Percentiles rank a stretch among this genome's conserved stretches.
Evolutionary conservation across 1,140 invertebrate genomes (phyloP).

Genomic region (Palaemon carinicauda): DNA sequence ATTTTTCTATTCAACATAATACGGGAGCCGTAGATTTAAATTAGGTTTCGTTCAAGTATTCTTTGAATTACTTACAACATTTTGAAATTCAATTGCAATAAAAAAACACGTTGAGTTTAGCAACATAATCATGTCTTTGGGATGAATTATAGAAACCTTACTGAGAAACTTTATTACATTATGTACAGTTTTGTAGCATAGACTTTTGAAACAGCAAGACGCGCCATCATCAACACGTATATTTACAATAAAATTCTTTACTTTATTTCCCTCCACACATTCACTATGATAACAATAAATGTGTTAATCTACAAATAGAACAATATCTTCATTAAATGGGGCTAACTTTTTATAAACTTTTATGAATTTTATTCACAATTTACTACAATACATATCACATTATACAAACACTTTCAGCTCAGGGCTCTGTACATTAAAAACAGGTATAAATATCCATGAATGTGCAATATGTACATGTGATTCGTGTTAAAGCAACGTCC

Average conservation of each 20-base stretch:
- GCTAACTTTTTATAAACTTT: not conserved
- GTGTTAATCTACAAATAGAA: conserved; percentile 33
- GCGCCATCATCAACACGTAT: conserved; percentile 22
- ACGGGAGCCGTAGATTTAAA: too few species aligned
- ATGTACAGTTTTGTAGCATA: conserved; percentile 45
- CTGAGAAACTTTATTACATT: conserved; percentile 48
- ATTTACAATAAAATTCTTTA: conserved; percentile 12
- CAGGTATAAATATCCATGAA: conserved; percentile 40
- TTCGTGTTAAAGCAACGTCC: conserved; percentile 30
- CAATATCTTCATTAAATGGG: not conserved
- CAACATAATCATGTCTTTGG: too few species aligned
- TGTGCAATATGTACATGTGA: conserved; percentile 53
- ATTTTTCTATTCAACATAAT: too few species aligned
- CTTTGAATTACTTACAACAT: too few species aligned
- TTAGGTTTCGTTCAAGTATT: too few species aligned
- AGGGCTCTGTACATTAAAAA: conserved; percentile 39
- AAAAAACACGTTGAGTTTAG: too few species aligned
- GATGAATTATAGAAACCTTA: too few species aligned
- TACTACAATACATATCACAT: conserved; percentile 19
- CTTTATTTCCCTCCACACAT: not conserved
- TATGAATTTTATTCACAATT: not conserved
- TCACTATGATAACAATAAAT: conserved; percentile 27
- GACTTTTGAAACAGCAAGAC: conserved; percentile 45
- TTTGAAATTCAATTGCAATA: too few species aligned
- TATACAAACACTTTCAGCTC: conserved; percentile 29